phyloP scores from a whole-genome alignment of 1,140 invertebrate genomes.

The Drosophila quadrilineata region DNA sequence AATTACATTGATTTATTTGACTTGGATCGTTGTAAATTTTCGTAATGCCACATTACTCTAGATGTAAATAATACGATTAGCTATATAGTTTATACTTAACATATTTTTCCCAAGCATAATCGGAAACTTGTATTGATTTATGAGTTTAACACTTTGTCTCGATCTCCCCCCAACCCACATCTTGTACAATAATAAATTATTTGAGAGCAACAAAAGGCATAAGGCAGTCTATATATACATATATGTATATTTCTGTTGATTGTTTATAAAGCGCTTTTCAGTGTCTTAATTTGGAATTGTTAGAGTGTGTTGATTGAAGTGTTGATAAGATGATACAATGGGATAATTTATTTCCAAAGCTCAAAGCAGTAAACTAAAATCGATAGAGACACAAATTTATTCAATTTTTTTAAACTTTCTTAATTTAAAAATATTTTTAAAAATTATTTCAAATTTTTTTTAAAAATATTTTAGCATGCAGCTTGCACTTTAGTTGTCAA shows the following conservation, averaged over 20 bases:
- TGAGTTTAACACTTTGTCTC: conserved; percentile 46
- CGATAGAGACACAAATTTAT: neutral
- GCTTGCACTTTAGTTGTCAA: neutral
- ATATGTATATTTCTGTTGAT: neutral
- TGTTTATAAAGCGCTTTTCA: conserved; percentile 27
- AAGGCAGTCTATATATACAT: neutral
- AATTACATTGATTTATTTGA: conserved; percentile 62
- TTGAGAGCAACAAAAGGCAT: conserved; percentile 4
- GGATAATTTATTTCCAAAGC: too few relatives aligned
- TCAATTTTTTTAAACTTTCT: too few relatives aligned
- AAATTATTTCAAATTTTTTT: too few relatives aligned
- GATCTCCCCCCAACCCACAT: conserved; percentile 5
- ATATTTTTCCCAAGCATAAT: conserved; percentile 40
- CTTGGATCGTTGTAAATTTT: conserved; percentile 31
- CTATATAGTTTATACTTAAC: conserved; percentile 13
- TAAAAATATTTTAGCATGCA: neutral
- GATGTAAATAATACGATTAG: conserved; percentile 5
- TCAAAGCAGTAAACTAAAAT: too few relatives aligned
- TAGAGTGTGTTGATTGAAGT: conserved; percentile 22
- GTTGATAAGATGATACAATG: conserved; percentile 27
- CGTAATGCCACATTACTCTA: conserved; percentile 31
- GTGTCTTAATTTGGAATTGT: conserved; percentile 46
- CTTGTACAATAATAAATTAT: conserved; percentile 40
- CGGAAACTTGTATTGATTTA: conserved; percentile 51
- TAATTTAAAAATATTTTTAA: too few relatives aligned